A percentile compares a stretch with the other conserved stretches of the same genome.
These are phyloP conservation scores for Neosilurus mollespiculum DNA, from an alignment of 2,797 vertebrate species.

Conservation along the genomic window DNA sequence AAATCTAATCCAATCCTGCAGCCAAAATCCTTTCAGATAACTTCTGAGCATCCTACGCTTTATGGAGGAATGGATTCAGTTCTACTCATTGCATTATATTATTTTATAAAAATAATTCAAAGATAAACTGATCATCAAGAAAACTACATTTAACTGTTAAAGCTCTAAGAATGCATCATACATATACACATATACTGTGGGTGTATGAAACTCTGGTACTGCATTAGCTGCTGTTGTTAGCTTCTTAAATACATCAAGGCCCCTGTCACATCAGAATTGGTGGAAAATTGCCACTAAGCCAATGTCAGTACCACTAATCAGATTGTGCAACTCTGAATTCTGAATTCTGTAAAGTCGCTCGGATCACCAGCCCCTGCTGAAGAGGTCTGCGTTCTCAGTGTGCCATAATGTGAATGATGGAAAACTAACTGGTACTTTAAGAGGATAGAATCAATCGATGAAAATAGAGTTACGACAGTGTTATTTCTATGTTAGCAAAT, in stretches of 20 bases:
- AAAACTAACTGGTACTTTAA: background rate
- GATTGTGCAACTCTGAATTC: background rate
- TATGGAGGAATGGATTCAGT: background rate
- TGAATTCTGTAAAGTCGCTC: background rate
- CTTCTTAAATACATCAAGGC: background rate
- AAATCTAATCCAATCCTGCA: constrained; percentile 3
- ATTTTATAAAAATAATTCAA: constrained; percentile 3
- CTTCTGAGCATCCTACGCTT: background rate
- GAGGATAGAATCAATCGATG: background rate
- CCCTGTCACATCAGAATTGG: background rate
- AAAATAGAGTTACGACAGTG: background rate
- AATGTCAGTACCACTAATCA: background rate
- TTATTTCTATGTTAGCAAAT: background rate
- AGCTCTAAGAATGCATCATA: background rate
- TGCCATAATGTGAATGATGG: background rate
- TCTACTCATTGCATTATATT: background rate
- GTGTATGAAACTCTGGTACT: background rate
- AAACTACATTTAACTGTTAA: background rate
- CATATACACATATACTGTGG: background rate
- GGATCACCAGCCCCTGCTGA: background rate
- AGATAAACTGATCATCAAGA: constrained; percentile 15
- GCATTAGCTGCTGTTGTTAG: constrained; percentile 1
- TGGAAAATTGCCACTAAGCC: background rate
- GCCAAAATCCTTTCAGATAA: constrained; percentile 29
- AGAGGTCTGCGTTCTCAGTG: background rate